Percentiles rank a stretch among this genome's conserved stretches.
Conservation (phyloP, 2,113 vertebrate species). For the Fulica atra region DNA sequence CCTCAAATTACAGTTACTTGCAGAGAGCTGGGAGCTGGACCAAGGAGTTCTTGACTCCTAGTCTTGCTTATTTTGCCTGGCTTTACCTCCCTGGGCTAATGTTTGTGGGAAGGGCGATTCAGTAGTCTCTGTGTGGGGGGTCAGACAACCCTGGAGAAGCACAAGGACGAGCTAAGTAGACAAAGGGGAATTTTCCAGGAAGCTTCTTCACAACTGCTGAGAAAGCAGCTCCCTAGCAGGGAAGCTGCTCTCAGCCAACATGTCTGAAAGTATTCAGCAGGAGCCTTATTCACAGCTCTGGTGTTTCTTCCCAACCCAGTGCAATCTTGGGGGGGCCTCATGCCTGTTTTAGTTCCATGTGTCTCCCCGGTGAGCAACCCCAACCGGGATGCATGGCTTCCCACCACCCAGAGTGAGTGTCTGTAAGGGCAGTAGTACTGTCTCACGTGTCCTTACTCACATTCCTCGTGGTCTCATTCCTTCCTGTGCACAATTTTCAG, state of each 20-base stretch:
- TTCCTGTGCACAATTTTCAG: neutral
- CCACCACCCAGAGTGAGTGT: fast-evolving
- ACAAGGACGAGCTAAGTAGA: fast-evolving
- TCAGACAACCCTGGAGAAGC: neutral
- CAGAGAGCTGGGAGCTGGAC: neutral
- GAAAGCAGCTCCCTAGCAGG: neutral
- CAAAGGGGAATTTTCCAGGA: neutral
- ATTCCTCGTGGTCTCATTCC: neutral
- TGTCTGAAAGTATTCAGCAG: neutral
- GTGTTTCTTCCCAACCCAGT: fast-evolving
- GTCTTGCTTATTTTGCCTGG: neutral
- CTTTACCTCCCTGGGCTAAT: neutral
- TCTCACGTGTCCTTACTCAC: fast-evolving
- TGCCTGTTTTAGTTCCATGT: fast-evolving
- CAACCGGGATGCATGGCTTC: fast-evolving
- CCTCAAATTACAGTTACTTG: neutral
- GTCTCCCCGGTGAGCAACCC: neutral
- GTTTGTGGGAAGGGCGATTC: neutral
- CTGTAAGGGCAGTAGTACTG: fast-evolving
- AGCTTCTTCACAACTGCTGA: neutral
- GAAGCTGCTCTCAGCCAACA: neutral
- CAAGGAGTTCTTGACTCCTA: neutral
- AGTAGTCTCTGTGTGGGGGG: fast-evolving
- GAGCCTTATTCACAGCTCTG: neutral
- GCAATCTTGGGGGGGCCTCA: fast-evolving